A percentile compares a stretch with the other conserved stretches of the same genome.
These are phyloP conservation scores for Neodiprion virginianus DNA, from an alignment of 1,140 invertebrate species.

Conservation along the genomic window DNA sequence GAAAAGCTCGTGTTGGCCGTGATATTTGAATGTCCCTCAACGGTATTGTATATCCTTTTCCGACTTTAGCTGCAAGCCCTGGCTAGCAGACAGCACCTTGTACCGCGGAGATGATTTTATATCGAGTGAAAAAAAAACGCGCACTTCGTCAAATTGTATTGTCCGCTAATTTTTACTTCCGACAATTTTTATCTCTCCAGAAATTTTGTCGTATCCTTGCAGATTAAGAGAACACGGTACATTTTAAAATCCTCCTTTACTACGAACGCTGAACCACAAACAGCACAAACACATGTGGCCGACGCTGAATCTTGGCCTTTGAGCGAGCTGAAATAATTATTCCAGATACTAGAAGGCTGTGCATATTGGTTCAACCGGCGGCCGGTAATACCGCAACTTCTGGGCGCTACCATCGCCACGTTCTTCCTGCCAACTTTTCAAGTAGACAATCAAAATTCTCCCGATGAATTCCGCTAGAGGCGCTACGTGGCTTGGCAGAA, in stretches of 20 bases:
- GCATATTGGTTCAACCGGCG: neutral
- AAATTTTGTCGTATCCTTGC: slow-evolving; percentile 30
- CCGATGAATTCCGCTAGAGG: no score
- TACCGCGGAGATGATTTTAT: neutral
- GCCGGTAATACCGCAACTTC: neutral
- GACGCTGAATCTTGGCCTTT: slow-evolving; percentile 42
- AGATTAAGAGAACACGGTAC: slow-evolving; percentile 49
- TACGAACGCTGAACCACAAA: slow-evolving; percentile 33
- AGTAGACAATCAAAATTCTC: neutral
- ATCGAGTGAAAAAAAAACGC: neutral
- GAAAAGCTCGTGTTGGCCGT: no score
- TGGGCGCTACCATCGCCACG: neutral
- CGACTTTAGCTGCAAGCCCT: neutral
- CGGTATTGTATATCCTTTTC: no score
- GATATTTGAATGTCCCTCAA: no score
- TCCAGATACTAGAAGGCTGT: neutral
- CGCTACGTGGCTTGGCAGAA: no score
- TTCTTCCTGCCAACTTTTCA: slow-evolving; percentile 4
- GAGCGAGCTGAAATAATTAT: slow-evolving; percentile 20
- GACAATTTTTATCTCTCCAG: slow-evolving; percentile 19
- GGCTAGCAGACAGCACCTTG: slow-evolving; percentile 17
- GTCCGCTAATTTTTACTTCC: slow-evolving; percentile 17
- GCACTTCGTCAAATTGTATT: slow-evolving; percentile 15
- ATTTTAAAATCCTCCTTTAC: slow-evolving; percentile 40
- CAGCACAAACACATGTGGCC: slow-evolving; percentile 46